Evolutionary conservation across 2,113 vertebrate genomes (phyloP).

Genomic region (Phoxinus phoxinus): DNA sequence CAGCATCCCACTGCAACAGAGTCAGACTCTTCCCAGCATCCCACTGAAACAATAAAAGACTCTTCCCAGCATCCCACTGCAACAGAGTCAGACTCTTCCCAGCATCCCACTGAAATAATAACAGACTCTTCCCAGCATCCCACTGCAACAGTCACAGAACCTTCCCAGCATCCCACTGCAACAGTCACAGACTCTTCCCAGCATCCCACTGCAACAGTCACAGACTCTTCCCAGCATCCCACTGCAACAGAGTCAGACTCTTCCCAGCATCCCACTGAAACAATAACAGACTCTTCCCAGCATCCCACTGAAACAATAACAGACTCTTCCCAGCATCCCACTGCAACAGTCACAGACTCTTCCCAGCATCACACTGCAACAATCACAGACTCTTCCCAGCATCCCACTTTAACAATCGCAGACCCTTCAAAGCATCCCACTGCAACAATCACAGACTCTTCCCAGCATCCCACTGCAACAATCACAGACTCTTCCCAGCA

Average conservation of each 20-base stretch:
- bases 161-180: background rate
- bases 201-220: accelerated
- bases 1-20: accelerated
- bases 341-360: background rate
- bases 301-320: background rate
- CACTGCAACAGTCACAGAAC: background rate
- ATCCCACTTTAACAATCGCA: accelerated
- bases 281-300: background rate
- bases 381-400: background rate
- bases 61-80: background rate
- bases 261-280: background rate
- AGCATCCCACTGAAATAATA: background rate
- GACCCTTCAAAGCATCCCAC: background rate
- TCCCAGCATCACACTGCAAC: background rate
- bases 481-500: background rate
- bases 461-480: background rate
- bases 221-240: background rate
- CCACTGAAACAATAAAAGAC: background rate
- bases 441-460: background rate
- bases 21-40: background rate
- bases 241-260: background rate
- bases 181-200: background rate
- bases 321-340: too few species aligned
- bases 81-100: too few species aligned
- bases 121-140: too few species aligned